Percentiles rank a stretch among this genome's conserved stretches.
Conservation (phyloP, 2,888 invertebrate genomes). For the Cantharis flavilabris region DNA sequence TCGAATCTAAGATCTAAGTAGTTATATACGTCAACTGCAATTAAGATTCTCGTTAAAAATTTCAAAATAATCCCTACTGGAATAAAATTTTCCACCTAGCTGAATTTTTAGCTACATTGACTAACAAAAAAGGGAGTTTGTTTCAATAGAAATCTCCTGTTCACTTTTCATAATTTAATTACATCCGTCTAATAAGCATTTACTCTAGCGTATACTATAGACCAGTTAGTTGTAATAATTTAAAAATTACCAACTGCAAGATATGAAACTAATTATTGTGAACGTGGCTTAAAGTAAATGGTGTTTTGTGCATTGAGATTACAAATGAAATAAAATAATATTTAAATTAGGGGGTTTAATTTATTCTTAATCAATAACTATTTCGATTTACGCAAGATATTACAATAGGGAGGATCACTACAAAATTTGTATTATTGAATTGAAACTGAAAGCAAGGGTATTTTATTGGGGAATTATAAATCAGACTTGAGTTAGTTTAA, state of each 20-base stretch:
- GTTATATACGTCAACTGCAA: neutral
- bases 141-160: neutral
- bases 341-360: neutral
- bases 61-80: neutral
- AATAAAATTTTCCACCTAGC: neutral
- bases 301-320: neutral
- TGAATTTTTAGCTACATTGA: neutral
- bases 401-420: neutral
- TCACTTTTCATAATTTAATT: neutral
- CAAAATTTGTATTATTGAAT: constrained; percentile 32
- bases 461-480: constrained; percentile 38
- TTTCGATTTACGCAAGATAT: neutral
- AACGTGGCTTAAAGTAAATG: neutral
- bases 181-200: neutral
- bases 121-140: neutral
- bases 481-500: constrained; percentile 37
- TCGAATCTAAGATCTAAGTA: too few relatives aligned
- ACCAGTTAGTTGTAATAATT: neutral
- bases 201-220: neutral
- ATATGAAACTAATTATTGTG: neutral
- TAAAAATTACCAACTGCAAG: neutral
- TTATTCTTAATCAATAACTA: constrained; percentile 2
- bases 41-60: neutral
- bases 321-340: neutral
- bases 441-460: constrained; percentile 15